Conservation (phyloP, 2,797 vertebrate species). For the Oophaga sylvatica region DNA sequence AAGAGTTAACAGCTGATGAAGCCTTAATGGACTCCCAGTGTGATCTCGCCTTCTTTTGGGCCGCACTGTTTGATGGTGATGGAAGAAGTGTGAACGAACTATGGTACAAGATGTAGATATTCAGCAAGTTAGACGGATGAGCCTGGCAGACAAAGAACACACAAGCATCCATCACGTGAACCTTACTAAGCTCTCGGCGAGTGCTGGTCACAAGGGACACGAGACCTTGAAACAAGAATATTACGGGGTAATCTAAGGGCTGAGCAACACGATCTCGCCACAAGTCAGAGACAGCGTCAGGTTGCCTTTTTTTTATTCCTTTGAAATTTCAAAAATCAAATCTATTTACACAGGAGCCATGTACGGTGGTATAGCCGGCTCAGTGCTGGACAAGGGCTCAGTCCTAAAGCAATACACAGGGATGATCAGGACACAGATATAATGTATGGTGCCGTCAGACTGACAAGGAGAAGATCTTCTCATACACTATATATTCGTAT, state of each 20-base stretch:
- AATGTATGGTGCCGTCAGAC: constrained; percentile 57
- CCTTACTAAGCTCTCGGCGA: constrained; percentile 28
- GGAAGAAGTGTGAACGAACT: constrained; percentile 15
- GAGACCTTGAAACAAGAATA: constrained; percentile 51
- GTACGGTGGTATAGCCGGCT: constrained; percentile 65
- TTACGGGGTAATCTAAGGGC: constrained; percentile 48
- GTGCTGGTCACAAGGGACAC: background rate
- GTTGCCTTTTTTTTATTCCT: background rate
- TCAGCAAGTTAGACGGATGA: constrained; percentile 15
- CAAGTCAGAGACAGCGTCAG: constrained; percentile 50
- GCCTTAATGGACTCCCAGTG: background rate
- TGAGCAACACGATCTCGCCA: constrained; percentile 63
- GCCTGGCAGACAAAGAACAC: background rate
- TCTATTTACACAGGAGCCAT: background rate
- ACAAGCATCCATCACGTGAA: constrained; percentile 22
- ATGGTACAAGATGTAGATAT: constrained; percentile 29
- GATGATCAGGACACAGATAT: constrained; percentile 57
- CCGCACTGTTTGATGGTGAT: background rate
- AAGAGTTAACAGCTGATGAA: background rate
- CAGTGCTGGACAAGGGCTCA: constrained; percentile 67
- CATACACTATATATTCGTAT: constrained; percentile 44
- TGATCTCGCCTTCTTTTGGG: background rate
- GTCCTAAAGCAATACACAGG: constrained; percentile 59
- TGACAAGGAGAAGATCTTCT: constrained; percentile 62
- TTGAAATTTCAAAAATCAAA: constrained; percentile 51